These are phyloP conservation scores for Ctenosaura bakeri DNA, from an alignment of 2,797 vertebrate species.

Conservation along the genomic window DNA sequence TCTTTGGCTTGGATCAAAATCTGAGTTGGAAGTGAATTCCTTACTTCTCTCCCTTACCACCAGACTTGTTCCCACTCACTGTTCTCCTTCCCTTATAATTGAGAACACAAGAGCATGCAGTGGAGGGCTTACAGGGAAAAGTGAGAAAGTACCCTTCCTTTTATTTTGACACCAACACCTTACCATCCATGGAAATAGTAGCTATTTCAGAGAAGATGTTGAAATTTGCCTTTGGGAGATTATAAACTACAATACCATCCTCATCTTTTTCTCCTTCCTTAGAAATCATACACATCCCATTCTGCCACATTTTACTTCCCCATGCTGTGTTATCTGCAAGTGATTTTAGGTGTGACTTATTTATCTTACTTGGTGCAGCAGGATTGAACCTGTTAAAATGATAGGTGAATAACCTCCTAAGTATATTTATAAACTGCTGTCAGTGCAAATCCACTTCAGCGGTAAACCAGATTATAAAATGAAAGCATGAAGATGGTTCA, in stretches of 20 bases:
- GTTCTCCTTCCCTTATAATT: not conserved
- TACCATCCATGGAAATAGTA: not conserved
- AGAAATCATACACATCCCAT: not conserved
- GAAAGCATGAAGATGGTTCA: slow-evolving; percentile 41
- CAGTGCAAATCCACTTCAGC: slow-evolving; percentile 30
- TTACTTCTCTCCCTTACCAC: not conserved
- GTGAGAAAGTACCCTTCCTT: not conserved
- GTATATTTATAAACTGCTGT: slow-evolving; percentile 1
- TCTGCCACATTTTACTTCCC: not conserved
- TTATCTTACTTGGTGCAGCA: slow-evolving; percentile 7
- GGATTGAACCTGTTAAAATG: slow-evolving; percentile 29
- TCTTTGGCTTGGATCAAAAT: not conserved
- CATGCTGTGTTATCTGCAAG: not conserved
- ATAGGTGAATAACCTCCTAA: slow-evolving; percentile 22
- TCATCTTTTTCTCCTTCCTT: not conserved
- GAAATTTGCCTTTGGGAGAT: slow-evolving; percentile 1
- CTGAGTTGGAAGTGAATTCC: not conserved
- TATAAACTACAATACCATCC: not conserved
- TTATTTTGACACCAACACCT: not conserved
- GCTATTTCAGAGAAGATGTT: not conserved
- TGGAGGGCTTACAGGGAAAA: not conserved
- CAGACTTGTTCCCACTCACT: not conserved
- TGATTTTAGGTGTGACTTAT: slow-evolving; percentile 16
- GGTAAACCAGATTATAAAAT: slow-evolving; percentile 29
- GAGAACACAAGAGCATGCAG: not conserved